Evolutionary conservation across 2,888 invertebrate genomes (phyloP).

Genomic region (Hirudinaria manillensis): DNA sequence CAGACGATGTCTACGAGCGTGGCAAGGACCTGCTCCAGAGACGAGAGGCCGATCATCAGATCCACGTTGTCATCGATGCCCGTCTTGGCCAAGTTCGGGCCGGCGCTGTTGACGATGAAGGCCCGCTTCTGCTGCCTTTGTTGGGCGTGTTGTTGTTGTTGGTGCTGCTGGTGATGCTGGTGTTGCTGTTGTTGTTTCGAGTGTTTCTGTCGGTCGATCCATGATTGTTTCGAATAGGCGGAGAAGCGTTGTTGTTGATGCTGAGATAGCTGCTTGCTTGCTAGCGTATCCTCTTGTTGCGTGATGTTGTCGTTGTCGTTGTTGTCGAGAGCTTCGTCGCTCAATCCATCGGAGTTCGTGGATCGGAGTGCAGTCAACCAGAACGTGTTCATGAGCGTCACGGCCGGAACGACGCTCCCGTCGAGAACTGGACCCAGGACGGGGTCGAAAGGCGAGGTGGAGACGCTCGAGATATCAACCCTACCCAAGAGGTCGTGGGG

Average conservation of each 20-base stretch:
- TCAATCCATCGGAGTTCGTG: not conserved
- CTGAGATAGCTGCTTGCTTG: not conserved
- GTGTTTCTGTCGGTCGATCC: not conserved
- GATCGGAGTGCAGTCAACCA: not conserved
- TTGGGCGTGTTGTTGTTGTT: constrained; percentile 6
- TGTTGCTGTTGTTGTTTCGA: not conserved
- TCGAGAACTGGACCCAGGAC: constrained; percentile 24
- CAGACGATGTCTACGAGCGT: constrained; percentile 14
- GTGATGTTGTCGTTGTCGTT: not conserved
- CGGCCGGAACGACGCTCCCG: constrained; percentile 7
- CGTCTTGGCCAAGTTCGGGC: not conserved
- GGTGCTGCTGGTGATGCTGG: constrained; percentile 4
- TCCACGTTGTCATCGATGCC: constrained; percentile 12
- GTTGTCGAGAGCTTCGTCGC: not conserved
- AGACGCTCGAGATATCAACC: not conserved
- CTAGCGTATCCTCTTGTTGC: not conserved
- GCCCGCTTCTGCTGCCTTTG: constrained; percentile 3
- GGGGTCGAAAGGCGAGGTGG: not conserved
- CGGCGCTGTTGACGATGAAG: not conserved
- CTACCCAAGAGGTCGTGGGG: not conserved
- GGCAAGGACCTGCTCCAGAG: constrained; percentile 6
- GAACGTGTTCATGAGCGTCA: constrained; percentile 6
- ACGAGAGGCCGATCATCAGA: constrained; percentile 25
- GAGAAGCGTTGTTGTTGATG: not conserved
- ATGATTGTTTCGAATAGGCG: not conserved